A percentile compares a stretch with the other conserved stretches of the same genome.
These are phyloP conservation scores for Arenicola marina DNA, from an alignment of 2,888 invertebrate genomes.

Conservation along the genomic window DNA sequence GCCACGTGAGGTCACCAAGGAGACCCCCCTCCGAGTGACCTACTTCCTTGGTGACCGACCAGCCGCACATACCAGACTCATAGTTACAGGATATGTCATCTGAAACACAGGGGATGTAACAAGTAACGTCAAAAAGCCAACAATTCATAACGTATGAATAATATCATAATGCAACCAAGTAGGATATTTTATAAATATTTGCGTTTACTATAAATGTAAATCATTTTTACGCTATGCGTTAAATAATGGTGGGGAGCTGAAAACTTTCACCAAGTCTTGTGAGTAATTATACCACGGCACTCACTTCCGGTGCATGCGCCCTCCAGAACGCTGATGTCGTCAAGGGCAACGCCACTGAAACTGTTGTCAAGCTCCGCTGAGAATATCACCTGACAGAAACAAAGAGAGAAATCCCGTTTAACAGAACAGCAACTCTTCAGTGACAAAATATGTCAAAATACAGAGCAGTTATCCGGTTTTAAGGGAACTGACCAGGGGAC, in stretches of 20 bases:
- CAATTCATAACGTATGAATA: neutral
- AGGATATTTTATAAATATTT: neutral
- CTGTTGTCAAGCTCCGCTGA: slow-evolving; percentile 28
- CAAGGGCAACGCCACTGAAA: slow-evolving; percentile 34
- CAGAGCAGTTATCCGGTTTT: too few species aligned
- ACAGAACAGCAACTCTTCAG: too few species aligned
- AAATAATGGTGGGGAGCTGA: too few species aligned
- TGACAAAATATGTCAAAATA: too few species aligned
- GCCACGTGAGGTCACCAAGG: slow-evolving; percentile 25
- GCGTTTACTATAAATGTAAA: too few species aligned
- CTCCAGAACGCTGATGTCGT: slow-evolving; percentile 33
- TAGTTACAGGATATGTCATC: slow-evolving; percentile 36
- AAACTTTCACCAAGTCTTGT: too few species aligned
- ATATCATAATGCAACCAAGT: neutral
- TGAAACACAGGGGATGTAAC: slow-evolving; percentile 17
- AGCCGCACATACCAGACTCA: slow-evolving; percentile 33
- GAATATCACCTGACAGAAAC: slow-evolving; percentile 27
- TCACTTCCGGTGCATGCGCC: slow-evolving; percentile 32
- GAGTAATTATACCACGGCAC: too few species aligned
- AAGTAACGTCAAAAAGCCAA: neutral
- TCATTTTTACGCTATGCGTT: too few species aligned
- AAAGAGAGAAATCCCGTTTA: neutral
- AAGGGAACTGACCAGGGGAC: too few species aligned
- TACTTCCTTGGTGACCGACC: slow-evolving; percentile 16
- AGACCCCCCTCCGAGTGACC: slow-evolving; percentile 14